Percentiles rank a stretch among this genome's conserved stretches.
Conservation (phyloP, 2,888 invertebrate genomes). For the Pachycephus smyrnensis region DNA sequence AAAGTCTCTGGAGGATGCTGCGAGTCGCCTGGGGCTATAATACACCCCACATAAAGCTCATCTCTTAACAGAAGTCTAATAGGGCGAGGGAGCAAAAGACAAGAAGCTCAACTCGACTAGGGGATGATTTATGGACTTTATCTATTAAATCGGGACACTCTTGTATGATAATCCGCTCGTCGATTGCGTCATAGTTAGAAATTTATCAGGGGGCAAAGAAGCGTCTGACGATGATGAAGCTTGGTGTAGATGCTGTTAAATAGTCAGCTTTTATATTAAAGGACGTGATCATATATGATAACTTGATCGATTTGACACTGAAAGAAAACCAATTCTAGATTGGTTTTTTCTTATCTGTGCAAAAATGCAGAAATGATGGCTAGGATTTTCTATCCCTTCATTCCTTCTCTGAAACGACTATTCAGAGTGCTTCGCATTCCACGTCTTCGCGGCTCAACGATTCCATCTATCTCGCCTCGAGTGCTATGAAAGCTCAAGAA, state of each 20-base stretch:
- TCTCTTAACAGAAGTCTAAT: conserved; percentile 53
- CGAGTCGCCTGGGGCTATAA: conserved; percentile 37
- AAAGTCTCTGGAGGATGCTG: conserved; percentile 26
- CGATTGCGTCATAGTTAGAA: neutral
- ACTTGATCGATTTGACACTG: neutral
- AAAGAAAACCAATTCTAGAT: neutral
- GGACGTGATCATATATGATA: neutral
- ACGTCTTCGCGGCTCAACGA: neutral
- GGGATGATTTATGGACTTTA: neutral
- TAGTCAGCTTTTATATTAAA: neutral
- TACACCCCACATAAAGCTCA: conserved; percentile 48
- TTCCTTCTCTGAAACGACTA: neutral
- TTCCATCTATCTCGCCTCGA: neutral
- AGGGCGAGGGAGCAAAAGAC: conserved; percentile 10
- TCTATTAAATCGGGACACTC: neutral
- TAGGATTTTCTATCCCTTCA: neutral
- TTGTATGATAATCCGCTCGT: neutral
- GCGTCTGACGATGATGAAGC: neutral
- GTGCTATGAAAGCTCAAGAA: neutral
- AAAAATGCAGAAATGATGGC: neutral
- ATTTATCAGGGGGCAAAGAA: neutral
- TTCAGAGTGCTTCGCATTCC: neutral
- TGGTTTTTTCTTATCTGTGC: neutral
- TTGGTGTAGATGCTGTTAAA: neutral
- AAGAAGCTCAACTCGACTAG: neutral